phyloP scores from a whole-genome alignment of 2,797 vertebrate genomes.

The Hippocampus kuda region DNA sequence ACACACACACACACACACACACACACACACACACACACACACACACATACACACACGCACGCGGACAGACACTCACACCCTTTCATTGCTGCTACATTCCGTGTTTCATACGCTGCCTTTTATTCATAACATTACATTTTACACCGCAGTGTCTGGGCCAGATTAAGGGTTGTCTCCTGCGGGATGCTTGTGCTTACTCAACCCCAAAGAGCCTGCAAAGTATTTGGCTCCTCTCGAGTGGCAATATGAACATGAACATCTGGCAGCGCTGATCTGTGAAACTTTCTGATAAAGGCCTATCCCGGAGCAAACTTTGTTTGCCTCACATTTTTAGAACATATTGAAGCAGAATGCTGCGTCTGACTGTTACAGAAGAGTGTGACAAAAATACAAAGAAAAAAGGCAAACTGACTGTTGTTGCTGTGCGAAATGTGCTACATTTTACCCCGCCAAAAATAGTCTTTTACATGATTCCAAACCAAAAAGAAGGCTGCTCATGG shows the following conservation, averaged over 20 bases:
- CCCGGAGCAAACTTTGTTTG: conserved; percentile 29
- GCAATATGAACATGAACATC: conserved; percentile 61
- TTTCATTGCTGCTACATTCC: conserved; percentile 57
- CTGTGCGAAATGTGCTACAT: background rate
- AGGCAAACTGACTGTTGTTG: background rate
- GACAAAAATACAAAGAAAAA: background rate
- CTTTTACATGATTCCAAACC: background rate
- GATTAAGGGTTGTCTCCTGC: conserved; percentile 62
- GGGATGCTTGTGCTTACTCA: conserved; percentile 60
- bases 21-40: conserved; percentile 8
- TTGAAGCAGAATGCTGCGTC: background rate
- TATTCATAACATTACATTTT: conserved; percentile 68
- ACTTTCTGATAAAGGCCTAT: conserved; percentile 43
- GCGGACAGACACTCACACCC: conserved; percentile 17
- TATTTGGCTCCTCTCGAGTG: conserved; percentile 53
- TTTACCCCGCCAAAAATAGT: background rate
- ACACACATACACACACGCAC: background rate
- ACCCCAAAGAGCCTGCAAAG: conserved; percentile 59
- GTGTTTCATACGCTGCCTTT: conserved; percentile 61
- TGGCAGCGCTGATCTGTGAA: conserved; percentile 50
- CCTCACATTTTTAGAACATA: background rate
- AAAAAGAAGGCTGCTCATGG: background rate
- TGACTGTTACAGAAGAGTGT: conserved; percentile 13
- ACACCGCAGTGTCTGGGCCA: conserved; percentile 63
- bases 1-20: conserved; percentile 12